Evolutionary conservation across 2,888 invertebrate species (phyloP), one percentile per base, ranked within the genome.

Genomic region (Pristionchus maxplancki): DNA sequence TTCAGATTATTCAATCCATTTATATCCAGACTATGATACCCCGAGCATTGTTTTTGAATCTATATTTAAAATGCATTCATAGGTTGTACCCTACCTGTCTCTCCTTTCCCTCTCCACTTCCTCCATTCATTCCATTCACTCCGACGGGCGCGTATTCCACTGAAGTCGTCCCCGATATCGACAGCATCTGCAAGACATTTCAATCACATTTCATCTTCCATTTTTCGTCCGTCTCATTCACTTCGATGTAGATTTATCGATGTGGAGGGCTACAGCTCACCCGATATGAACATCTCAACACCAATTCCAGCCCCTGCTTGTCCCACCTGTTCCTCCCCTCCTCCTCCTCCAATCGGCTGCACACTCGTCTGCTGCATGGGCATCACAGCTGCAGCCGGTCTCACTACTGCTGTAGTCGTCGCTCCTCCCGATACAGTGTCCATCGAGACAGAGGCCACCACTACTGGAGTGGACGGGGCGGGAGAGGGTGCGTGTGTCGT

Each of bases 311-410:
- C n/a, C n/a, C n/a, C n/a, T n/a, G n/a, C n/a, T n/a, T n/a, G n/a
- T n/a, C n/a, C n/a, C n/a, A 37, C 40, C 74, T 40, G 40, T 24
- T 74, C 40, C 40, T 74, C 74, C 40, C 40, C 40, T 74, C 74
- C 74, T 44, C n/a, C 40, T 40, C 40, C 40, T 40, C 40, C 40
- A 20, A 13, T 15, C 13, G 13, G 20, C 40, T 15, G 40, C 20
- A 40, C 40, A 74, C 74, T 74, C 74, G 31, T 74, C 58, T 90
- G 91, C 5, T 89, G 91, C 89, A 91, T 91, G 13, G 91, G 91
- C n/a, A 89, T 74, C 37, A 91, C 91, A 20, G 91, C 89, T 31
- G 90, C 91, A 24, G 90, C 91, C 11, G 91, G 91, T 44, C 89
- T 87, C 28, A 67, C 67, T 0, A 84, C n/a, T n/a, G n/a, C 85